Evolutionary conservation across 2,797 vertebrate genomes (phyloP).

Genomic region (Sphenodon punctatus): DNA sequence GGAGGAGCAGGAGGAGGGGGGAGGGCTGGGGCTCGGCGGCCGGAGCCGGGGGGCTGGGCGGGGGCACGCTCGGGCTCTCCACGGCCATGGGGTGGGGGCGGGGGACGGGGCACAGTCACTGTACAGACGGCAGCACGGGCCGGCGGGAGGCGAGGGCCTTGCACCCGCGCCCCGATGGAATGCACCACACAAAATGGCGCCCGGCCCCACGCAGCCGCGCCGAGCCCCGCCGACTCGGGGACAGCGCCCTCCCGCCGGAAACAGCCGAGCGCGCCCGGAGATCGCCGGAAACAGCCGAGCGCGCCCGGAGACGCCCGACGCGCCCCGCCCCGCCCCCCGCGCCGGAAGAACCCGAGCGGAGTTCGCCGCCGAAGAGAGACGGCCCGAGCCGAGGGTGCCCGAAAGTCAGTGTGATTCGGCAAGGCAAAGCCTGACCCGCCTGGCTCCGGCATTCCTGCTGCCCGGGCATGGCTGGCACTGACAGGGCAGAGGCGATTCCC

Average conservation of each 20-base stretch:
- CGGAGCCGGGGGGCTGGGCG: conserved; percentile 34
- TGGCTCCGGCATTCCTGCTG: too few species aligned
- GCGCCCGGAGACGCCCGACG: not conserved
- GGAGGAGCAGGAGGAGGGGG: not conserved
- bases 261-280: conserved; percentile 41
- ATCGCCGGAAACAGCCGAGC: not conserved
- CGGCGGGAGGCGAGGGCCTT: conserved; percentile 14
- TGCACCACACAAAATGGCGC: conserved; percentile 78
- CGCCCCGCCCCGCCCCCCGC: fast-evolving
- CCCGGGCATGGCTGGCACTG: too few species aligned
- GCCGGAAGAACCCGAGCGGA: not conserved
- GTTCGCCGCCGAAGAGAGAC: fast-evolving
- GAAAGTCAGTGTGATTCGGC: too few species aligned
- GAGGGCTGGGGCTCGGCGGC: not conserved
- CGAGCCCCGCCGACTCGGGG: conserved; percentile 32
- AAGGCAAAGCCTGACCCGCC: too few species aligned
- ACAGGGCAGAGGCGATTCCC: too few species aligned
- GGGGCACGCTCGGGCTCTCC: conserved; percentile 55
- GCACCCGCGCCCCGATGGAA: too few species aligned
- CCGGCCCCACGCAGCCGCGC: conserved; percentile 33
- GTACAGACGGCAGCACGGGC: conserved; percentile 31
- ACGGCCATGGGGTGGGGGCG: conserved; percentile 36
- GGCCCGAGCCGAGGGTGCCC: fast-evolving
- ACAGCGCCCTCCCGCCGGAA: conserved; percentile 24
- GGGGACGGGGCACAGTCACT: conserved; percentile 51